Base-by-base conservation (phyloP, 2,113 vertebrate genomes). In the Empidonax alnorum region DNA sequence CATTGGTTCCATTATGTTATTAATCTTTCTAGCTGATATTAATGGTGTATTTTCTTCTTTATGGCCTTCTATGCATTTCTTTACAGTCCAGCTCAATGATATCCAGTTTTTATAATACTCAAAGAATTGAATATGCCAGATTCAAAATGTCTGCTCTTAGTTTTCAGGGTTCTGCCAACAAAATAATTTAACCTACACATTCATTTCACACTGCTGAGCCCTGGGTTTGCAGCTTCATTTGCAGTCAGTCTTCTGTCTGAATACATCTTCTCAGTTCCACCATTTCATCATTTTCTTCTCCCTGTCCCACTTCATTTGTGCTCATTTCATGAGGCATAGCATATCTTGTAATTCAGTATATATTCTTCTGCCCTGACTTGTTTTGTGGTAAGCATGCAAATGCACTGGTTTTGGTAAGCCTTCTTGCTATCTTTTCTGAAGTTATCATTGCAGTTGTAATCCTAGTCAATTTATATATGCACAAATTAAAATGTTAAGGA, bases 201-300 rank as follows among this genome's bases (percentile, higher is more conserved):
- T 90, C 75, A 85, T 83, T 92, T 97, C 93, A 81, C 85, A 59
- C 56, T 92, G 56, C 56, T 84, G 85, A 96, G 65, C 63, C 35
- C 62, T 39, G 39, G 39, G 66, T 73, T 94, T 97, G 89, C 74
- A 83, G 90, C 90, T 94, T 92, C 87, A 90, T 95, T 96, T 97
- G 84, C 78, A 85, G 62, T 91, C 84, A 75, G 61, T 93, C 90
- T 95, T 95, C 92, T 96, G 72, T 94, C 79, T 96, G 94, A 96
- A 86, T 35, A 63, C 52, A 88, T 75, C 55, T 82, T 41, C 91
- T 92, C 79, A 56, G 86, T 86, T 92, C 78, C 74, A 86, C 81
- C 56, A 72, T 92, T 93, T 95, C 68, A 86, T 84, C 50, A 67
- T 94, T 87, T 97, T 87, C 71, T 85, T 92, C 79, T 96, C 39